Evolutionary conservation across 2,113 vertebrate genomes (phyloP), one percentile per base, ranked within the genome.

Genomic region (Bubo bubo): DNA sequence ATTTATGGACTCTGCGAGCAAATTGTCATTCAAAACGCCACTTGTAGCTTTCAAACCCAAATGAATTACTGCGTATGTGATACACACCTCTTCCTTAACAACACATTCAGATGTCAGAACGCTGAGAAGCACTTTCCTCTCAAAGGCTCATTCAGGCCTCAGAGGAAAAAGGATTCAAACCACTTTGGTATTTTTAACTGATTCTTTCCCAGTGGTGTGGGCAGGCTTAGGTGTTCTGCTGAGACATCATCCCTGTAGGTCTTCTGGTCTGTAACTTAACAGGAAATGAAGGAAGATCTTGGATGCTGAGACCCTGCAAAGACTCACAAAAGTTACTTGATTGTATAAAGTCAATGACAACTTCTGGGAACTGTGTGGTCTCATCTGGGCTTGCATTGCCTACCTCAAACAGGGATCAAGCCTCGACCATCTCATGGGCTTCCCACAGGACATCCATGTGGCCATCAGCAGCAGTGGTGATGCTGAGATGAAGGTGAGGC

Each of bases 91-190:
- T 98, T 98, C 98, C 97, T 96, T 39, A 94, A 56, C 59, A 45
- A 94, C 96, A 90, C 95, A 95, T 97, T 97, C 98, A 95, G 47
- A 96, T 96, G 98, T 97, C 98, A 98, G 95, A 39, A 30, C 2
- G 12, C 12, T 96, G 97, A 98, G 98, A 92, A 97, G 95, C 59
- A 90, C 91, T 96, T 98, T 98, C 98, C 97, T 98, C 88, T 67
- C 4, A 4, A 90, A 97, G 91, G 63, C 92, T 96, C 96, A 95
- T 72, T 87, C 52, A 93, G 81, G 86, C 89, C 79, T 64, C 56
- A 80, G 68, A 96, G 93, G 45, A 90, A 96, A 94, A 92, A 88
- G 52, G 71, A 89, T 79, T 95, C 49, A 49, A 96, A 77, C 76
- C 74, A 50, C 89, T 93, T 95, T 41, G 23, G 86, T 89, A 64